Evolutionary conservation across 2,888 invertebrate species (phyloP).

Genomic region (Mesochorus sp.): DNA sequence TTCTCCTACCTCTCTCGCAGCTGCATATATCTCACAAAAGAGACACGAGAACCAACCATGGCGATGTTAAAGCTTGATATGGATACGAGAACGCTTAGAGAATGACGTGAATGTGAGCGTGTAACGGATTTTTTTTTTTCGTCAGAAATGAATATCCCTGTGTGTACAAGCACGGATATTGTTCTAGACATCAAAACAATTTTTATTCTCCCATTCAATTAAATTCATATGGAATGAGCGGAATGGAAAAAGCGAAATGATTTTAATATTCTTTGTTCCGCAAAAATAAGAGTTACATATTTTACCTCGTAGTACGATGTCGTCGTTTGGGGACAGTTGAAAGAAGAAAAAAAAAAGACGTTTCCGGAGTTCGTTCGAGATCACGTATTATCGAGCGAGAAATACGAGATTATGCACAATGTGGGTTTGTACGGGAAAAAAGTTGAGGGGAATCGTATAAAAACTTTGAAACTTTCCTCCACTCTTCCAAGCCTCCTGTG

Average conservation of each 20-base stretch:
- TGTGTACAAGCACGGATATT: not conserved
- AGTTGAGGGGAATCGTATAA: no score
- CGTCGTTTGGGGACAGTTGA: no score
- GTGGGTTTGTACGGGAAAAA: no score
- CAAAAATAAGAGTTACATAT: no score
- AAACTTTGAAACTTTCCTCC: no score
- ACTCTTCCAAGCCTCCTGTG: no score
- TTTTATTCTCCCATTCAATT: not conserved
- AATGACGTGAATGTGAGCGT: not conserved
- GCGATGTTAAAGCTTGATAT: constrained; percentile 15
- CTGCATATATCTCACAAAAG: constrained; percentile 17
- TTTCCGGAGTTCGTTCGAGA: not conserved
- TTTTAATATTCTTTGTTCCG: no score
- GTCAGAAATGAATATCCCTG: constrained; percentile 7
- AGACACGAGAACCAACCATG: constrained; percentile 13
- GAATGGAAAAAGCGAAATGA: no score
- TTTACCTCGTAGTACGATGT: no score
- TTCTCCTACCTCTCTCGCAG: not conserved
- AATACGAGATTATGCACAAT: not conserved
- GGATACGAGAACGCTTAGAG: constrained; percentile 6
- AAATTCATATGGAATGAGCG: not conserved
- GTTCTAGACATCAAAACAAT: not conserved
- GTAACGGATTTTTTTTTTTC: not conserved
- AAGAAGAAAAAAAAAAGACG: no score
- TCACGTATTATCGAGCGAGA: constrained; percentile 2